phyloP scores from a whole-genome alignment of 2,113 vertebrate species.

The Parotia lawesii region DNA sequence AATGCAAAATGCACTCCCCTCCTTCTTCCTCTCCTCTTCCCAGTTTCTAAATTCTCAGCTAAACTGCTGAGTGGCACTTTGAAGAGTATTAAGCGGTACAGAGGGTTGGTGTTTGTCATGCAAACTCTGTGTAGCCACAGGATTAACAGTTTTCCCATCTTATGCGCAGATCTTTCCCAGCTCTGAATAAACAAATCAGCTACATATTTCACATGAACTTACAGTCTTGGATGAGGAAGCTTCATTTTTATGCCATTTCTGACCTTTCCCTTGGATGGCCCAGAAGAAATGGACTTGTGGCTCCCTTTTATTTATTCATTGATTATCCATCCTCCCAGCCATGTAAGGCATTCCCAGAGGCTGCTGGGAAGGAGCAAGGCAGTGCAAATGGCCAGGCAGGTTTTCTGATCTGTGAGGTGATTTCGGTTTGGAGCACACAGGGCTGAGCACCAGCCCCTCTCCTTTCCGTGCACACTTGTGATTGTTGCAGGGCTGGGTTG shows the following conservation, averaged over 20 bases:
- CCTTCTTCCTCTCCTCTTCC: neutral
- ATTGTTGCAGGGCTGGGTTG: neutral
- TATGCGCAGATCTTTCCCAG: neutral
- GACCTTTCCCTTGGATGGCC: neutral
- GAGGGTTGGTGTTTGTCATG: neutral
- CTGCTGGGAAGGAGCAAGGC: neutral
- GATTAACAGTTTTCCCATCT: neutral
- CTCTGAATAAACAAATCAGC: neutral
- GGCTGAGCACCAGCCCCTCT: neutral
- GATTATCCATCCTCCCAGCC: neutral
- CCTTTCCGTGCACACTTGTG: rapidly evolving
- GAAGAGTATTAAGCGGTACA: neutral
- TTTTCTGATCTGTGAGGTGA: neutral
- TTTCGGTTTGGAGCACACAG: neutral
- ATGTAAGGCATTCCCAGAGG: neutral
- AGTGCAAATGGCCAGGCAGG: neutral
- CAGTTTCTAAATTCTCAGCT: neutral
- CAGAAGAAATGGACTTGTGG: neutral
- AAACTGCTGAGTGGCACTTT: neutral
- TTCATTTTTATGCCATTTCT: neutral
- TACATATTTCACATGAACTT: neutral
- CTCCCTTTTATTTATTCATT: neutral
- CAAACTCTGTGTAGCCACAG: neutral
- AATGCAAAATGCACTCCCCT: neutral
- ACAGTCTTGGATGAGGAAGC: neutral